A percentile compares a stretch with the other conserved stretches of the same genome.
Conservation (phyloP, 2,113 vertebrate species). For the Nestor notabilis region DNA sequence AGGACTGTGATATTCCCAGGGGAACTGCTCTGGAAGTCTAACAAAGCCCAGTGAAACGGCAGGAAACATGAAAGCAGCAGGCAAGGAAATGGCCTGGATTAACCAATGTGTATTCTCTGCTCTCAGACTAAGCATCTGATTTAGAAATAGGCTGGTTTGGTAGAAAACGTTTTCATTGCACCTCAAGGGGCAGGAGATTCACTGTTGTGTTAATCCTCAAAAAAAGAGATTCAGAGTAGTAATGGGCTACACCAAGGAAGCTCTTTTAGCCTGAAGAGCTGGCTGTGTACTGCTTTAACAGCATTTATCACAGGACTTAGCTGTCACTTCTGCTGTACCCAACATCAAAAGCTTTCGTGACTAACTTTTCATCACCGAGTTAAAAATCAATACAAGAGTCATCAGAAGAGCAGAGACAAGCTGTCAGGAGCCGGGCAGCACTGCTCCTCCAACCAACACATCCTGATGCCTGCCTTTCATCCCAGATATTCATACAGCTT, state of each 20-base stretch:
- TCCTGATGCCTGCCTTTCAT: slow-evolving; percentile 1
- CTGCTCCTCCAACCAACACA: not conserved
- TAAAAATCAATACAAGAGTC: not conserved
- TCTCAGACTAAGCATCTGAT: rapidly evolving
- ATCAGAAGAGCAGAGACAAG: not conserved
- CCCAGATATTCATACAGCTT: not conserved
- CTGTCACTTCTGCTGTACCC: not conserved
- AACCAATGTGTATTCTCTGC: not conserved
- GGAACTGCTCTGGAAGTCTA: not conserved
- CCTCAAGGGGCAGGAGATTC: not conserved
- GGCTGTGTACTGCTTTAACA: not conserved
- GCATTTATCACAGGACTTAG: not conserved
- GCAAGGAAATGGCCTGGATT: not conserved
- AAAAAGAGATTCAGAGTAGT: not conserved
- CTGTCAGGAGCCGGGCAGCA: not conserved
- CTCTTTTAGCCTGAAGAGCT: not conserved
- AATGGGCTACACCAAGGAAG: not conserved
- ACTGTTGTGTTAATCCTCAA: not conserved
- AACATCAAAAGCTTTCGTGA: not conserved
- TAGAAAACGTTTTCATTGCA: not conserved
- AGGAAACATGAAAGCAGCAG: not conserved
- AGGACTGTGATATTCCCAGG: not conserved
- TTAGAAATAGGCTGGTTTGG: rapidly evolving
- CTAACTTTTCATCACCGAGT: not conserved
- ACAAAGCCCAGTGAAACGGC: not conserved